phyloP scores from a whole-genome alignment of 2,113 vertebrate genomes.

The Sapayoa aenigma region DNA sequence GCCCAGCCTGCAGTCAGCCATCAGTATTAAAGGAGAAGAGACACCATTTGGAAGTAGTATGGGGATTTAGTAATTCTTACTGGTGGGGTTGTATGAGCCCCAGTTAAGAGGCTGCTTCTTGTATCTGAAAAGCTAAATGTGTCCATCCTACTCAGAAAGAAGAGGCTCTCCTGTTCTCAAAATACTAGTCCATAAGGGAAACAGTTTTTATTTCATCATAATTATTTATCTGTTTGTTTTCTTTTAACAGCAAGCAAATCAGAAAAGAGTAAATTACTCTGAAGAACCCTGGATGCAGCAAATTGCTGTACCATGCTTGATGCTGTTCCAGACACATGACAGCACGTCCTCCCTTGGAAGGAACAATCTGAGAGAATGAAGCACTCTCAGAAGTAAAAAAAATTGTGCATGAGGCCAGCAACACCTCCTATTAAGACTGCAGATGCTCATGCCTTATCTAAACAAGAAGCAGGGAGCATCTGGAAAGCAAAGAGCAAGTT shows the following conservation, averaged over 20 bases:
- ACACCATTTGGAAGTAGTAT: neutral
- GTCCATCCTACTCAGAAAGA: neutral
- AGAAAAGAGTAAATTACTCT: neutral
- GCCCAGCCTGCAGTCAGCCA: neutral
- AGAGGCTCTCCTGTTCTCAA: neutral
- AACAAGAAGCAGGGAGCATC: neutral
- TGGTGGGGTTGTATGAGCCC: rapidly evolving
- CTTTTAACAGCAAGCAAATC: neutral
- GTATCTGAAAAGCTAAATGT: neutral
- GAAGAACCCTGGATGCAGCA: neutral
- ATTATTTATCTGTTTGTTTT: neutral
- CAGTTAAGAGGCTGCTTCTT: neutral
- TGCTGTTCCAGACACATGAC: neutral
- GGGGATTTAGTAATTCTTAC: neutral
- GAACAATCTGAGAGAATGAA: neutral
- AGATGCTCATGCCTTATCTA: neutral
- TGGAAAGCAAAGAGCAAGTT: neutral
- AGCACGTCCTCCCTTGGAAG: neutral
- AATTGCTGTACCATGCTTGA: neutral
- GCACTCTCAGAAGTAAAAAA: neutral
- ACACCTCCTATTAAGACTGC: neutral
- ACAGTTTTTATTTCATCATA: neutral
- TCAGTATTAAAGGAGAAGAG: neutral
- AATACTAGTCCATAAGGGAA: neutral
- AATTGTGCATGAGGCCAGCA: neutral